Conservation (phyloP, 2,888 invertebrate genomes). For the Amitus sp. region DNA sequence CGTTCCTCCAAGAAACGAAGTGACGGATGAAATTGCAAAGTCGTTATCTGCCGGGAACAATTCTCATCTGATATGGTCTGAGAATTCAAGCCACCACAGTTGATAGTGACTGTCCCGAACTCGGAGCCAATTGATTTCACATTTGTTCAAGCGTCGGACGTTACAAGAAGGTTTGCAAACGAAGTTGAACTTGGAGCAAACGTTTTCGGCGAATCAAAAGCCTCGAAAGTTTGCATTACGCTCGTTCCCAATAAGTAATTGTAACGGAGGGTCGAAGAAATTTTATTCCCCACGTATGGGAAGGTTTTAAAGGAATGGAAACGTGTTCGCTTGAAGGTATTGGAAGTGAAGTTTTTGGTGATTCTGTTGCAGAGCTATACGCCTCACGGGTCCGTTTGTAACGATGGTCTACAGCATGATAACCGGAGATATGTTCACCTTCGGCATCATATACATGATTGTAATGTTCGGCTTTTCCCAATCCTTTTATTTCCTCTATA, state of each 20-base stretch:
- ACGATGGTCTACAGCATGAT: slow-evolving; percentile 99
- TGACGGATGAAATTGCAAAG: no score
- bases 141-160: slow-evolving; percentile 32
- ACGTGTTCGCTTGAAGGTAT: no score
- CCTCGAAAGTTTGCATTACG: slow-evolving; percentile 28
- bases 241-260: slow-evolving; percentile 11
- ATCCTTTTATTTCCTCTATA: slow-evolving; percentile 94
- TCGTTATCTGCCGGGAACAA: no score
- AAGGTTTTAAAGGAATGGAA: no score
- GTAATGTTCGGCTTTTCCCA: slow-evolving; percentile 96
- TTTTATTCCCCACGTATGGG: not conserved
- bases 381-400: slow-evolving; percentile 97
- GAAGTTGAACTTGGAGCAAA: slow-evolving; percentile 34
- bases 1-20: no score
- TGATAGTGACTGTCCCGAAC: no score
- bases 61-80: no score
- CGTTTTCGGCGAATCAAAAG: slow-evolving; percentile 34
- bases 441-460: slow-evolving; percentile 96
- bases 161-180: slow-evolving; percentile 30
- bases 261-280: no score
- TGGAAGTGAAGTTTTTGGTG: not conserved
- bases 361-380: slow-evolving; percentile 78
- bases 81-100: no score
- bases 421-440: slow-evolving; percentile 97
- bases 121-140: slow-evolving; percentile 33